Conservation (phyloP, 2,888 invertebrate species). For the Clunio marinus region DNA sequence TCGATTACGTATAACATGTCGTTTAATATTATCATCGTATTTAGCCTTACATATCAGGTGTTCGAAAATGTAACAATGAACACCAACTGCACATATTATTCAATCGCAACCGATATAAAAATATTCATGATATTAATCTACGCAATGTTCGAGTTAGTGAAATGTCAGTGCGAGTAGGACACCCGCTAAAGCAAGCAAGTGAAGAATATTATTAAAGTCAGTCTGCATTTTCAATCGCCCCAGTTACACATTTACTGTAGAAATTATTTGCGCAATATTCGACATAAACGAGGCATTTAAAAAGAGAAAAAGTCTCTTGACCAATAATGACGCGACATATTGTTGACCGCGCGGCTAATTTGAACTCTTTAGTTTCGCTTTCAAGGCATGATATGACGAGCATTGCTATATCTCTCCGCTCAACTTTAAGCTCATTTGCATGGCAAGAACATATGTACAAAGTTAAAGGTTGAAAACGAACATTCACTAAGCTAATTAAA, state of each 20-base stretch:
- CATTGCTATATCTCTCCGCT: too few species aligned
- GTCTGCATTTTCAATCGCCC: not conserved
- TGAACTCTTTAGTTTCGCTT: too few species aligned
- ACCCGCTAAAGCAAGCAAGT: not conserved
- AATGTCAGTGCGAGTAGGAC: not conserved
- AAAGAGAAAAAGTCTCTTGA: too few species aligned
- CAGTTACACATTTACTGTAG: too few species aligned
- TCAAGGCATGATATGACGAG: not conserved
- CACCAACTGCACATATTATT: too few species aligned
- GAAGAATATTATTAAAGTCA: not conserved
- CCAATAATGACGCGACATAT: not conserved
- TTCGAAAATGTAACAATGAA: not conserved
- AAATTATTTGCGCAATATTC: not conserved
- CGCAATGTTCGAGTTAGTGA: too few species aligned
- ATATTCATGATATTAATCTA: not conserved
- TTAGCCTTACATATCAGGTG: not conserved
- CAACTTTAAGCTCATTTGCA: too few species aligned
- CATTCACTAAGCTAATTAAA: too few species aligned
- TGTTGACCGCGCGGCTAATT: not conserved
- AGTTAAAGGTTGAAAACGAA: too few species aligned
- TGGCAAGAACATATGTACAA: too few species aligned
- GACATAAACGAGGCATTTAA: not conserved
- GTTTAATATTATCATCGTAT: too few species aligned
- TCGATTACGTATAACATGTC: not conserved
- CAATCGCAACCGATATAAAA: not conserved